Conservation (phyloP, 2,888 invertebrate species). For the Pristionchus mayeri region DNA sequence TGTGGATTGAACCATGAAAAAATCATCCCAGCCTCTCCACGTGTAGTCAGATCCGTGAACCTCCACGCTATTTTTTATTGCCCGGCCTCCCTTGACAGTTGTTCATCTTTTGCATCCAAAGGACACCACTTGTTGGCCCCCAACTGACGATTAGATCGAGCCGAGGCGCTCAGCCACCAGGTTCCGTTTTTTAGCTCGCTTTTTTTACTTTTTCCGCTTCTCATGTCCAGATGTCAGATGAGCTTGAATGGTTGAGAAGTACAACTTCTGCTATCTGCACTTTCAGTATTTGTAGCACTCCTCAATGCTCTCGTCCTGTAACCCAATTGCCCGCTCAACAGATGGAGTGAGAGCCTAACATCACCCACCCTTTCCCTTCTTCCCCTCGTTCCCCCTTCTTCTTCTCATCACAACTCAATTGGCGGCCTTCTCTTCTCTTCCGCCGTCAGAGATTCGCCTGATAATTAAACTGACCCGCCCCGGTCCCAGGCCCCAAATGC, state of each 20-base stretch:
- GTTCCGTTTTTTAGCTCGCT: not conserved
- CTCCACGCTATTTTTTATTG: not conserved
- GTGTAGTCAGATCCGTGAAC: not conserved
- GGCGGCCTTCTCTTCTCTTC: constrained; percentile 9
- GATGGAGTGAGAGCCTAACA: not conserved
- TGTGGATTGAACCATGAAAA: too few relatives aligned
- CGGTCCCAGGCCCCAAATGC: not conserved
- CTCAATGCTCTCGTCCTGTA: not conserved
- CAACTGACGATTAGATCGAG: not conserved
- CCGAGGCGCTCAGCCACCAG: not conserved
- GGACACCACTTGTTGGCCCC: constrained; percentile 36
- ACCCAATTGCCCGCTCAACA: constrained; percentile 19
- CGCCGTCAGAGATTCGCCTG: not conserved
- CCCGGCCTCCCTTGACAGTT: not conserved
- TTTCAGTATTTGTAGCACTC: not conserved
- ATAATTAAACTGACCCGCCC: constrained; percentile 29
- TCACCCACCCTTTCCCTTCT: not conserved
- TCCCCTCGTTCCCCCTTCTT: constrained; percentile 2
- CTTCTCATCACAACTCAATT: constrained; percentile 10
- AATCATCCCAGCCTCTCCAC: too few relatives aligned
- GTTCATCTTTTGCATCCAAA: constrained; percentile 12
- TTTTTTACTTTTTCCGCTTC: not conserved
- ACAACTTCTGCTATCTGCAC: not conserved
- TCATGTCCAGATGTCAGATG: not conserved
- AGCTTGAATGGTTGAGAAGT: not conserved